These are phyloP conservation scores for Hydrochoerus hydrochaeris DNA, from an alignment of 2,113 vertebrate genomes.

Conservation along the genomic window DNA sequence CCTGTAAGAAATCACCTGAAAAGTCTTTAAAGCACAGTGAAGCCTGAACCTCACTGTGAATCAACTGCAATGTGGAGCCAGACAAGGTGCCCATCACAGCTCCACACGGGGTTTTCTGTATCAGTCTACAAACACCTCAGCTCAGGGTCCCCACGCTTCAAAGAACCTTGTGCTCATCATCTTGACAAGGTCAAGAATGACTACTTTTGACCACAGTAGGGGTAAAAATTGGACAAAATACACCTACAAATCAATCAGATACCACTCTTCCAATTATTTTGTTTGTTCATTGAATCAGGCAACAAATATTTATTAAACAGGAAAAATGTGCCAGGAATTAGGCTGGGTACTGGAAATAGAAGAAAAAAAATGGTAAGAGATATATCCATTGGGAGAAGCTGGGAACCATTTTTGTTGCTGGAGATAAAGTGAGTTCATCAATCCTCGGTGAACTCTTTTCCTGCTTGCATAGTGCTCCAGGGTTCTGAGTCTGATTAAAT, in stretches of 20 bases:
- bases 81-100: accelerated
- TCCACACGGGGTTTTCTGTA: neutral
- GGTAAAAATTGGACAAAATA: neutral
- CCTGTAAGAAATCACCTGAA: neutral
- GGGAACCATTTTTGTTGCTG: neutral
- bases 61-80: neutral
- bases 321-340: neutral
- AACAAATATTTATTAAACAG: neutral
- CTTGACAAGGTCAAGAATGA: neutral
- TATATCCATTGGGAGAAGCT: accelerated
- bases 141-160: accelerated
- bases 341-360: no score
- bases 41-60: neutral
- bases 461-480: neutral
- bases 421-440: neutral
- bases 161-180: neutral
- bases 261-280: neutral
- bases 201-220: neutral
- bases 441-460: neutral
- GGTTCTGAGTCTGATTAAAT: neutral
- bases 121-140: neutral
- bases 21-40: neutral
- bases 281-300: neutral
- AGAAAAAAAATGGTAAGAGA: accelerated
- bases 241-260: no score